Conservation (phyloP, 2,888 invertebrate genomes). For the Sinotaia quadrata region DNA sequence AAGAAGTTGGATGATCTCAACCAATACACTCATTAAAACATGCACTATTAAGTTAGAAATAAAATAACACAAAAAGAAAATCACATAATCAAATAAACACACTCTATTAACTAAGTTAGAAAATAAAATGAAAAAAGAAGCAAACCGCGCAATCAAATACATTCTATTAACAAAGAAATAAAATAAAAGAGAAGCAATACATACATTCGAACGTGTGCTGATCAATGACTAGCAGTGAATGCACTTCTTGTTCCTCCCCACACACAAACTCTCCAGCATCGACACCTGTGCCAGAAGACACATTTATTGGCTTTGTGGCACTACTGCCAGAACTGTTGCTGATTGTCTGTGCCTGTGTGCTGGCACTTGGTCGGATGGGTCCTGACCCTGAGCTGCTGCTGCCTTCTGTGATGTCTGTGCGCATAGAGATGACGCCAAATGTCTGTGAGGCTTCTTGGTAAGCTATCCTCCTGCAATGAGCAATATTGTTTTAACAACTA, state of each 20-base stretch:
- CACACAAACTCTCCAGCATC: constrained; percentile 73
- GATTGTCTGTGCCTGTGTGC: constrained; percentile 77
- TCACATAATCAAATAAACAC: no score
- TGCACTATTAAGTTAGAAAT: no score
- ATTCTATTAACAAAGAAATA: no score
- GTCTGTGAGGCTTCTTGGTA: constrained; percentile 87
- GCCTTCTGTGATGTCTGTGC: constrained; percentile 84
- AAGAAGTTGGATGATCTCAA: no score
- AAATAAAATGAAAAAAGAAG: no score
- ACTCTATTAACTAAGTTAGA: no score
- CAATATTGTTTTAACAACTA: no score
- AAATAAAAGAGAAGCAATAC: constrained; percentile 6
- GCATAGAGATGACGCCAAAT: constrained; percentile 92
- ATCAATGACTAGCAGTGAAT: constrained; percentile 89
- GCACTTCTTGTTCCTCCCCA: constrained; percentile 90
- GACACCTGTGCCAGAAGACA: constrained; percentile 72
- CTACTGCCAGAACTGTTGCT: constrained; percentile 73
- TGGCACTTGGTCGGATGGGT: constrained; percentile 82
- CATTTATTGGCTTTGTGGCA: constrained; percentile 49
- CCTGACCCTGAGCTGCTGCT: constrained; percentile 58
- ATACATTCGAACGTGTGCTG: constrained; percentile 93
- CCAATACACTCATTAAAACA: no score
- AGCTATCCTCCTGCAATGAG: constrained; percentile 84
- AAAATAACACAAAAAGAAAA: no score
- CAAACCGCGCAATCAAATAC: no score